Percentiles rank a stretch among this genome's conserved stretches.
Conservation (phyloP, 2,797 vertebrate genomes). For the Psittacula echo region DNA sequence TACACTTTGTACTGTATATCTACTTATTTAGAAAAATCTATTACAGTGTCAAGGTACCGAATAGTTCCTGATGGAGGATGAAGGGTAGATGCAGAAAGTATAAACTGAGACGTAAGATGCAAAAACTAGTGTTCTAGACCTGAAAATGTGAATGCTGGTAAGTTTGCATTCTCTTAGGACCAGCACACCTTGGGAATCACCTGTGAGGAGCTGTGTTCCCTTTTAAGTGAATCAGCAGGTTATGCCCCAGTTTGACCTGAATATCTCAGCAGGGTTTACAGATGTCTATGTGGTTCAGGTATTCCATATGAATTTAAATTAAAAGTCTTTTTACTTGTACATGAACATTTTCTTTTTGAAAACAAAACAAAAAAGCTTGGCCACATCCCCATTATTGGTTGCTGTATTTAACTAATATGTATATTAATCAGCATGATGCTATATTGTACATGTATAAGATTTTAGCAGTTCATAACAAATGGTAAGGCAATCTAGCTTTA, state of each 20-base stretch:
- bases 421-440: constrained; percentile 74
- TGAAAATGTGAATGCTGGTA: constrained; percentile 49
- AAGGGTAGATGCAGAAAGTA: not conserved
- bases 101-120: not conserved
- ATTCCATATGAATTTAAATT: not conserved
- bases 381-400: constrained; percentile 15
- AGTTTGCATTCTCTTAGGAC: not conserved
- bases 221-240: constrained; percentile 10
- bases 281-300: not conserved
- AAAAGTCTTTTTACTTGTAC: constrained; percentile 14
- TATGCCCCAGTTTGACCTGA: constrained; percentile 8
- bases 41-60: constrained; percentile 31
- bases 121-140: not conserved
- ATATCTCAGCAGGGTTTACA: constrained; percentile 15
- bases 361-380: constrained; percentile 18
- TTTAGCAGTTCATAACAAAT: constrained; percentile 72
- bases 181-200: not conserved
- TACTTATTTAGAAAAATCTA: constrained; percentile 52
- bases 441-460: constrained; percentile 74
- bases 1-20: constrained; percentile 69
- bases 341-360: constrained; percentile 21
- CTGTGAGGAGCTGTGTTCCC: not conserved
- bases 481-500: constrained; percentile 76
- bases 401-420: constrained; percentile 65
- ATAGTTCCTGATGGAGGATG: constrained; percentile 17